Base-by-base conservation (phyloP, 1,140 invertebrate genomes). In the Macrobrachium nipponense region DNA sequence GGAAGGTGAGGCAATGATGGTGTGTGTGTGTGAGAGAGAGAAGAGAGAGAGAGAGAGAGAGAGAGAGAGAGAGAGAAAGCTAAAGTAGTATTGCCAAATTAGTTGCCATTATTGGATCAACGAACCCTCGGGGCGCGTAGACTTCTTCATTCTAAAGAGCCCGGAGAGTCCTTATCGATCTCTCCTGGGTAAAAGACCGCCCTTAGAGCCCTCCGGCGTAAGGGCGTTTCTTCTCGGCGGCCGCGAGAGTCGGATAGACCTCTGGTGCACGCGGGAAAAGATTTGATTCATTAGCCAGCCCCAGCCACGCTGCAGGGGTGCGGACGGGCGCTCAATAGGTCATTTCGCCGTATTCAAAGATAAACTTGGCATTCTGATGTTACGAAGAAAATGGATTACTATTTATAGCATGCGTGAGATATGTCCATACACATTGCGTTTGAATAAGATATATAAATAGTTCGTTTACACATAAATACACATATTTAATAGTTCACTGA, bases 41-140 rank as follows among this genome's bases (percentile, higher is more conserved):
- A 73, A 73, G 27, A 73, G 70, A 36, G 70, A 36, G 27, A 73
- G 70, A 73, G 70, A 73, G 70, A 73, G 70, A 36, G 27, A n/a
- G 70, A 36, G 6, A 73, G 70, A 36, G 1, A 73, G 70, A 36
- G 70, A 73, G 70, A 23, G 70, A 73, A 5, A 36, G 70, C 51
- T 51, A 73, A 43, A 73, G 70, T 36, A n/a, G 15, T 17, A 36
- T 68, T 18, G 23, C 70, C 70, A 73, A 73, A 73, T 73, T 73
- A 73, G 70, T 43, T 36, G 70, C 70, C 70, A 73, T 73, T 73
- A 73, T 73, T 23, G 70, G 70, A 73, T 73, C 70, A 73, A 43
- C 70, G 17, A 73, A 36, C 44, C 15, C 70, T 36, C 70, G 6
- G 70, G 27, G 70, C 23, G 3, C 6, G n/a, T 3, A 23, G 17